Conservation (phyloP, 2,888 invertebrate genomes). For the Pyralis farinalis region DNA sequence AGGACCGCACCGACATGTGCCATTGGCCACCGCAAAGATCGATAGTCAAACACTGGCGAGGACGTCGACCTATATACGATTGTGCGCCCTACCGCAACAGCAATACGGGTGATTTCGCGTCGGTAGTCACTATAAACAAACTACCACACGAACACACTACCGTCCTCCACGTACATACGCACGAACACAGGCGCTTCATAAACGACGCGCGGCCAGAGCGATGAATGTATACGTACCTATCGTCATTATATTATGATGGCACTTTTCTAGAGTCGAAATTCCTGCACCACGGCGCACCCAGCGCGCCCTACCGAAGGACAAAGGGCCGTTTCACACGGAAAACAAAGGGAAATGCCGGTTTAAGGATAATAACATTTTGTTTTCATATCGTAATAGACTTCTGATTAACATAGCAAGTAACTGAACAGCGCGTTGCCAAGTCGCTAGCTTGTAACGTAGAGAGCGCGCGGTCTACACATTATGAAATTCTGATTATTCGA, state of each 20-base stretch:
- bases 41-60: constrained; percentile 82
- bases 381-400: constrained; percentile 43
- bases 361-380: constrained; percentile 51
- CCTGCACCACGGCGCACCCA: constrained; percentile 66
- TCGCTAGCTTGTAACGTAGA: constrained; percentile 37
- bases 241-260: constrained; percentile 66
- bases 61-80: constrained; percentile 74
- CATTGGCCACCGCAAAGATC: constrained; percentile 83
- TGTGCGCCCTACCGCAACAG: constrained; percentile 53
- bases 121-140: constrained; percentile 81
- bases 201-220: constrained; percentile 66
- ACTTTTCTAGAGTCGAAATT: constrained; percentile 78
- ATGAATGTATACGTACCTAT: constrained; percentile 54
- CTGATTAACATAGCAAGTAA: constrained; percentile 43
- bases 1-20: constrained; percentile 79
- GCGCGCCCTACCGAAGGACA: constrained; percentile 71
- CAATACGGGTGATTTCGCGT: constrained; percentile 58
- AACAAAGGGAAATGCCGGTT: constrained; percentile 75
- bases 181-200: constrained; percentile 56
- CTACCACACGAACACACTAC: constrained; percentile 71
- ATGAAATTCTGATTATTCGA: constrained; percentile 56
- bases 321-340: constrained; percentile 72
- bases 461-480: constrained; percentile 57
- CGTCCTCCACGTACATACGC: constrained; percentile 62
- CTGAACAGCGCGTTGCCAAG: constrained; percentile 61